These are phyloP conservation scores for Lagocephalus sceleratus DNA, from an alignment of 2,797 vertebrate genomes.

Conservation along the genomic window DNA sequence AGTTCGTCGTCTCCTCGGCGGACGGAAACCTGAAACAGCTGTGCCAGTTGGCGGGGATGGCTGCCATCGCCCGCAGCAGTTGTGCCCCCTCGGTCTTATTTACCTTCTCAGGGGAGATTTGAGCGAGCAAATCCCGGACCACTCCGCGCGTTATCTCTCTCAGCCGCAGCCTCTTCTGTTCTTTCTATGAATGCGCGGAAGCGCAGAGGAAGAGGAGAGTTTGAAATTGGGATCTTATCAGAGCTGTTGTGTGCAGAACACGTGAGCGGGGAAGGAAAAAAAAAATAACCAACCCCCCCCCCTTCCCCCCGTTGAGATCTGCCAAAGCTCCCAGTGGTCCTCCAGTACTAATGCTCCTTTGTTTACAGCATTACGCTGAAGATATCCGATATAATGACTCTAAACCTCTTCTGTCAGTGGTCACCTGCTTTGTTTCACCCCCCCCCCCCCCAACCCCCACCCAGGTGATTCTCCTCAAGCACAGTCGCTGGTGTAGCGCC, in stretches of 20 bases:
- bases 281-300: conserved; percentile 28
- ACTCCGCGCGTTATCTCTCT: conserved; percentile 44
- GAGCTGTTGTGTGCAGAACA: conserved; percentile 29
- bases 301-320: conserved; percentile 41
- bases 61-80: conserved; percentile 50
- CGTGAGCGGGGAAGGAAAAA: conserved; percentile 10
- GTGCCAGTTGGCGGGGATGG: conserved; percentile 32
- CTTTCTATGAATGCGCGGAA: conserved; percentile 21
- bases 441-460: conserved; percentile 1
- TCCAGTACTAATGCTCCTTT: conserved; percentile 2
- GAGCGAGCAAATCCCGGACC: conserved; percentile 51
- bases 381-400: conserved; percentile 15
- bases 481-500: conserved; percentile 19
- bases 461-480: conserved; percentile 14
- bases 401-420: conserved; percentile 27
- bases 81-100: conserved; percentile 51
- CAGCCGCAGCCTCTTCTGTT: conserved; percentile 26
- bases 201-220: conserved; percentile 10
- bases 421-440: conserved; percentile 15
- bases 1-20: conserved; percentile 21
- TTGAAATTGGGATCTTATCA: conserved; percentile 3
- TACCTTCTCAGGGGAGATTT: conserved; percentile 36
- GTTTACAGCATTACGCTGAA: conserved; percentile 14
- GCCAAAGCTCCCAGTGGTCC: conserved; percentile 30
- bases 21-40: conserved; percentile 38